phyloP scores from a whole-genome alignment of 2,888 invertebrate species.

The Agrochola circellaris region DNA sequence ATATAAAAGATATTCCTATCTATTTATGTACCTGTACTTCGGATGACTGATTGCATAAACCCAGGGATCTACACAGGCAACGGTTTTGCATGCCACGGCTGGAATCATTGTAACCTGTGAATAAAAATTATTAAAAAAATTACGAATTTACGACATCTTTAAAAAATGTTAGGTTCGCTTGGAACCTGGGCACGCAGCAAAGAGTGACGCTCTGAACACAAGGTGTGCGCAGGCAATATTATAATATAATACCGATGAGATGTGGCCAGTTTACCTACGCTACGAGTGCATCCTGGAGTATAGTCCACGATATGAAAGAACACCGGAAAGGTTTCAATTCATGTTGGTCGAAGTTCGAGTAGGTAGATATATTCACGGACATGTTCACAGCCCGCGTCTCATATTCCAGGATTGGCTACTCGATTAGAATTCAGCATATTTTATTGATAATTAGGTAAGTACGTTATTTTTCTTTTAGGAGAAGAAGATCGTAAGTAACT shows the following conservation, averaged over 20 bases:
- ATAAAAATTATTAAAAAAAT: slow-evolving; percentile 6
- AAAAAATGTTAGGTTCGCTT: not conserved
- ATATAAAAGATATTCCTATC: not conserved
- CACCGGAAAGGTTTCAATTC: not conserved
- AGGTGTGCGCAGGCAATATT: not conserved
- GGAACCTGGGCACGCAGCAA: not conserved
- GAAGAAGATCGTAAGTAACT: not conserved
- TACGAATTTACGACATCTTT: not conserved
- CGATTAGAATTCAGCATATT: no score
- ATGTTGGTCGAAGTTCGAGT: not conserved
- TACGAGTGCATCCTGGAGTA: not conserved
- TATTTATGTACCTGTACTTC: slow-evolving; percentile 92
- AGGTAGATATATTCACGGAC: no score
- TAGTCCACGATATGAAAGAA: not conserved
- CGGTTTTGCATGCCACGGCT: slow-evolving; percentile 96
- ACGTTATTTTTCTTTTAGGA: not conserved
- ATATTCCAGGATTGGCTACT: no score
- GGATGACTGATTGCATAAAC: slow-evolving; percentile 98
- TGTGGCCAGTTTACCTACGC: not conserved
- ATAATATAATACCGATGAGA: not conserved
- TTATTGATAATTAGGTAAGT: no score
- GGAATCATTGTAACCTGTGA: slow-evolving; percentile 95
- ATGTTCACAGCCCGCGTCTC: no score
- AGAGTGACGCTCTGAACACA: not conserved
- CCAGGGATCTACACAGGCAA: slow-evolving; percentile 98